Conservation (phyloP, 2,797 vertebrate species). For the Mico argentatus region DNA sequence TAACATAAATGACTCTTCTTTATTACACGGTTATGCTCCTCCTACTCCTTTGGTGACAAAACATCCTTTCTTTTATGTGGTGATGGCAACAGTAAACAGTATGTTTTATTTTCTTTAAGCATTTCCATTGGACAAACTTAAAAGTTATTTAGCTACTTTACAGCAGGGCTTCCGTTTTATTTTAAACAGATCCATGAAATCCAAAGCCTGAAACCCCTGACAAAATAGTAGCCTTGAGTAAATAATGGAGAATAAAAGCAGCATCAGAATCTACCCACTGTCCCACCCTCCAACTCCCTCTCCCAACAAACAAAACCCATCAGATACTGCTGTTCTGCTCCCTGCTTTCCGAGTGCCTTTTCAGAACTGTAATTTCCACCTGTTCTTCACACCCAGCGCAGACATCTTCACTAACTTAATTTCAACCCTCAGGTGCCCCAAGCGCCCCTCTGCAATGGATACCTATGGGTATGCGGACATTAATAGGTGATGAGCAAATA, state of each 20-base stretch:
- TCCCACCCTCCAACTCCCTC: background rate
- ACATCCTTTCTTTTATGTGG: background rate
- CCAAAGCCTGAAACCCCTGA: background rate
- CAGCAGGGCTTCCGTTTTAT: background rate
- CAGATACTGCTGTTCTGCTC: background rate
- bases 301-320: background rate
- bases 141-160: background rate
- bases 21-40: too few species aligned
- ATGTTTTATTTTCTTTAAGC: background rate
- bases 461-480: background rate
- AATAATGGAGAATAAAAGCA: background rate
- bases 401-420: background rate
- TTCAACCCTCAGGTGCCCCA: background rate
- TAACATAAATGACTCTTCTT: background rate
- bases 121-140: background rate
- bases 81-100: background rate
- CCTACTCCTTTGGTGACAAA: background rate
- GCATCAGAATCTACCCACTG: background rate
- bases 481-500: background rate
- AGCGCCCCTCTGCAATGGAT: background rate
- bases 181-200: background rate
- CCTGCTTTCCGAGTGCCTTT: background rate
- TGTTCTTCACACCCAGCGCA: background rate
- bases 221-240: background rate
- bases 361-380: background rate